Evolutionary conservation across 2,113 vertebrate genomes (phyloP), one percentile per base, ranked within the genome.

Genomic region (Pterocles burchelli): DNA sequence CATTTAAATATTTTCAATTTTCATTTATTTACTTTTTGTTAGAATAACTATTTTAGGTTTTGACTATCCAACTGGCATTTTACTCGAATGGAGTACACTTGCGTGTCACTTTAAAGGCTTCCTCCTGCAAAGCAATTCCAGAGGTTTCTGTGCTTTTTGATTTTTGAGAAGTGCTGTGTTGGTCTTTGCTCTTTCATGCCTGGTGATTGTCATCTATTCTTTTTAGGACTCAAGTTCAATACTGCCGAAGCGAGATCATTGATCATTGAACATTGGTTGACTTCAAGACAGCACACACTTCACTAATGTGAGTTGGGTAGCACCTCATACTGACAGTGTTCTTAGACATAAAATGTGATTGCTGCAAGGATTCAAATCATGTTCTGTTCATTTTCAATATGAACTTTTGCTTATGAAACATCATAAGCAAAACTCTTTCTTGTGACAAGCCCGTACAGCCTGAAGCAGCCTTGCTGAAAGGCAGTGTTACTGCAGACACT

Each of bases 231-330:
- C 33, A 59, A 45, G 33, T 52, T 61, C 70, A 66, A 4, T 51
- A 26, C 13, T 68, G 58, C 54, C 1, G 4, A 67, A 67, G n/a
- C 0, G 0, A 89, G 52, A 62, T 67, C n/a, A 17, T 9, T 67
- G 17, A 14, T 58, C 52, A 45, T 1, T 54, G 85, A 72, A 45
- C 26, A 6, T 5, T 15, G n/a, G 57, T 8, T 54, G 22, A 58
- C 58, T 79, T 88, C 54, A 59, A 45, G 82, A 25, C 52, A 67
- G 28, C 3, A 7, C 18, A 81, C 20, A 7, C 0, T 1, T 55
- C 24, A 12, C n/a, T 34, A 5, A 46, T 2, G 5, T 38, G 46
- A 34, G 20, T 46, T 57, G 41, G 24, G 24, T 46, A 62, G 25
- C 55, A 49, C 49, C 16, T 77, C 45, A 12, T 38, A 10, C 25